These are phyloP conservation scores for Halictus rubicundus DNA, from an alignment of 1,140 invertebrate genomes.

Conservation along the genomic window DNA sequence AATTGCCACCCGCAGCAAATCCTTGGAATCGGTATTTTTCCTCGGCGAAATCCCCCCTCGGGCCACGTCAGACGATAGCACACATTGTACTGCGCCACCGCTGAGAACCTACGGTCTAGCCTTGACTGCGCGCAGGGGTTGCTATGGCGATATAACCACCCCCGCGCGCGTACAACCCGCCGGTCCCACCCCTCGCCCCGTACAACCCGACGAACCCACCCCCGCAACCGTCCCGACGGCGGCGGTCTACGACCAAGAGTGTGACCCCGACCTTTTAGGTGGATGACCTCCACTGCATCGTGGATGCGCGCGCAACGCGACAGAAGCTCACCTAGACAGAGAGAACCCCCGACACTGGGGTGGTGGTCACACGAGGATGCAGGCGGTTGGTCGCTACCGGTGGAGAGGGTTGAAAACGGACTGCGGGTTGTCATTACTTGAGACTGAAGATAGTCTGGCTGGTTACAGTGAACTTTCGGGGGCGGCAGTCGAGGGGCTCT, in stretches of 20 bases:
- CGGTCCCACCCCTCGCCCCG: conserved; percentile 5
- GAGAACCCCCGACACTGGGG: conserved; percentile 25
- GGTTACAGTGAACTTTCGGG: conserved; percentile 42
- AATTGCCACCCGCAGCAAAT: conserved; percentile 23
- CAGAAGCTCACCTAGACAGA: conserved; percentile 58
- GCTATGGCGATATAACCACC: conserved; percentile 77
- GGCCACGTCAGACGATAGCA: conserved; percentile 44
- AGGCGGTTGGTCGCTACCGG: conserved; percentile 16
- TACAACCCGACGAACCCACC: conserved; percentile 27
- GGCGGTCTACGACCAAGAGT: conserved; percentile 68
- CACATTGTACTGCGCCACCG: conserved; percentile 57
- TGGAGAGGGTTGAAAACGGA: conserved; percentile 46
- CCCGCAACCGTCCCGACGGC: conserved; percentile 35
- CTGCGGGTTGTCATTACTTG: conserved; percentile 40
- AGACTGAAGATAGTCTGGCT: conserved; percentile 49
- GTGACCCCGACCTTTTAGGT: conserved; percentile 81
- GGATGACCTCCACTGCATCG: conserved; percentile 80
- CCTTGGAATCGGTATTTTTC: conserved; percentile 45
- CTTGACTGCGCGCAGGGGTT: conserved; percentile 79
- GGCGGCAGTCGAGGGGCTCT: conserved; percentile 5
- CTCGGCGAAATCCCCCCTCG: background rate
- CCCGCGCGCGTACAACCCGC: conserved; percentile 43
- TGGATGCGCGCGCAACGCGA: conserved; percentile 69
- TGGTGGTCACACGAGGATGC: conserved; percentile 16
- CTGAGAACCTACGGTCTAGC: conserved; percentile 75